Evolutionary conservation across 1,140 invertebrate genomes (phyloP).

Genomic region (Heterodera carotae): DNA sequence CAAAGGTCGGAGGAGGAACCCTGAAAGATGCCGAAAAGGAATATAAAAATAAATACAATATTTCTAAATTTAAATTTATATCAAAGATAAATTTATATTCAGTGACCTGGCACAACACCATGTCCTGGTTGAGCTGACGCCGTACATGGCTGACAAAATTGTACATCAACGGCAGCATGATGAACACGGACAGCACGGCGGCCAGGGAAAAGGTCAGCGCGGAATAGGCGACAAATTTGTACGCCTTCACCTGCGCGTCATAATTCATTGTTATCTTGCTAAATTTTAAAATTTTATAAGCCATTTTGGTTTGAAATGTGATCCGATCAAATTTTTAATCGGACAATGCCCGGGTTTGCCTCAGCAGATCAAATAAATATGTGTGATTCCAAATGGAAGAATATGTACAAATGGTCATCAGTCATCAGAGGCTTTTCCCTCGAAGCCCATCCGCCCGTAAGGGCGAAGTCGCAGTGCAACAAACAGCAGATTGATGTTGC

Average conservation of each 20-base stretch:
- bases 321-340: too few relatives aligned
- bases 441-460: too few relatives aligned
- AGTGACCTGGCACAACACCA: slow-evolving; percentile 42
- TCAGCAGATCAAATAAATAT: too few relatives aligned
- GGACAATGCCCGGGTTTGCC: too few relatives aligned
- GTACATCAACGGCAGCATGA: slow-evolving; percentile 51
- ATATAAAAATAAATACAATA: background rate
- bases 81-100: too few relatives aligned
- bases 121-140: slow-evolving; percentile 45
- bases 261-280: slow-evolving; percentile 8
- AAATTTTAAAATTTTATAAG: background rate
- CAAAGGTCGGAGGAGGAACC: slow-evolving; percentile 29
- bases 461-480: too few relatives aligned
- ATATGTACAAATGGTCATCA: too few relatives aligned
- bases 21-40: background rate
- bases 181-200: slow-evolving; percentile 46
- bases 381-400: too few relatives aligned
- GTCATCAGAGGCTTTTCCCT: too few relatives aligned
- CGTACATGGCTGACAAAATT: slow-evolving; percentile 49
- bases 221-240: slow-evolving; percentile 48
- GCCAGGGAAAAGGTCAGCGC: slow-evolving; percentile 49
- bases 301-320: too few relatives aligned
- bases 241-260: slow-evolving; percentile 29
- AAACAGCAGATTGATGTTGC: too few relatives aligned
- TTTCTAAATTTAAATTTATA: background rate